Conservation (phyloP, 1,140 invertebrate species). For the Zaprionus kolodkinae region DNA sequence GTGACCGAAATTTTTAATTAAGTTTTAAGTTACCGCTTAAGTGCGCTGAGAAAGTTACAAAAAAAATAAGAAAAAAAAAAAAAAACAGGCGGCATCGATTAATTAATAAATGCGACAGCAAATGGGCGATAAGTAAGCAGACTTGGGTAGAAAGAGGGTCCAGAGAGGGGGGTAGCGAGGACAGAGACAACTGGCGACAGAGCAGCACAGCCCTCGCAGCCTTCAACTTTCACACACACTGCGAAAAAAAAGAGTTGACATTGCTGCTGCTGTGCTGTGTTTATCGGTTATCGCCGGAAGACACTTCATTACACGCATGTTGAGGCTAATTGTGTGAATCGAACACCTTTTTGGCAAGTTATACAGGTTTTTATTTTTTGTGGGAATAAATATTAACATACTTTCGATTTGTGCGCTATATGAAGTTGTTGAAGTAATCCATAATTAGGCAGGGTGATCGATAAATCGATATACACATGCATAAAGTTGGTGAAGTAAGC, state of each 20-base stretch:
- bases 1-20: conserved; percentile 59
- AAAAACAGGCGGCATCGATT: conserved; percentile 55
- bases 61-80: conserved; percentile 11
- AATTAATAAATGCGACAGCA: conserved; percentile 82
- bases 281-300: conserved; percentile 34
- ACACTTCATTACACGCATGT: conserved; percentile 27
- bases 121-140: conserved; percentile 70
- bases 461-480: no score
- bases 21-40: conserved; percentile 76
- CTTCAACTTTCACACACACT: conserved; percentile 42
- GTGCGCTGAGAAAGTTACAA: conserved; percentile 50
- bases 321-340: conserved; percentile 30
- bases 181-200: not conserved
- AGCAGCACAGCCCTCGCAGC: not conserved
- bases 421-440: no score
- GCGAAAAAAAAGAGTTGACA: conserved; percentile 18
- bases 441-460: no score
- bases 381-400: not conserved
- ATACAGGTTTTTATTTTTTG: not conserved
- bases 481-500: no score
- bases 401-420: not conserved
- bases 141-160: not conserved
- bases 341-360: not conserved
- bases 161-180: not conserved
- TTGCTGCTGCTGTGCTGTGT: conserved; percentile 16